Conservation (phyloP, 2,888 invertebrate genomes). For the Eristalis intricaria region DNA sequence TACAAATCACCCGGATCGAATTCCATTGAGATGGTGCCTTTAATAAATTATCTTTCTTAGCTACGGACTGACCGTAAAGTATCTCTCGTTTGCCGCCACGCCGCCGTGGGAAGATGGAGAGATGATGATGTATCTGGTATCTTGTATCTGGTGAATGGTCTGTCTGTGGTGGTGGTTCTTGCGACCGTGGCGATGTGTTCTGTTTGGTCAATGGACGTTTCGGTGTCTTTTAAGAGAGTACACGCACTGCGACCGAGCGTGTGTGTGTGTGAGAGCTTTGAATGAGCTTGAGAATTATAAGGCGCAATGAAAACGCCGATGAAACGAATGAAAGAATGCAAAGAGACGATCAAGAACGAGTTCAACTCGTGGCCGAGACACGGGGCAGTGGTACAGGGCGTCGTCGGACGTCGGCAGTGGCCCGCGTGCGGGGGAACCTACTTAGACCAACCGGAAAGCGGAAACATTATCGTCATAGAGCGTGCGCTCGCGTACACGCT, state of each 20-base stretch:
- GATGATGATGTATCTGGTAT: slow-evolving; percentile 43
- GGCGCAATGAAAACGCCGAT: slow-evolving; percentile 3
- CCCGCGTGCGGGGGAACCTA: slow-evolving; percentile 35
- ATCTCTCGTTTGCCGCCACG: slow-evolving; percentile 47
- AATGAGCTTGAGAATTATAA: slow-evolving; percentile 13
- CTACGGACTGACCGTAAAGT: slow-evolving; percentile 52
- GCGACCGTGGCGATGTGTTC: background rate
- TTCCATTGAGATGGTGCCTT: slow-evolving; percentile 58
- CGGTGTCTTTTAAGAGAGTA: slow-evolving; percentile 38
- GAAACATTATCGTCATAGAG: slow-evolving; percentile 53
- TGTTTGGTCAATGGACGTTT: slow-evolving; percentile 60
- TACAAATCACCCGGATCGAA: slow-evolving; percentile 65
- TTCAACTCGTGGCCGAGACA: slow-evolving; percentile 17
- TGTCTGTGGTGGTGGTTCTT: background rate
- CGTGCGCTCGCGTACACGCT: background rate
- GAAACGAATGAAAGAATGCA: slow-evolving; percentile 9
- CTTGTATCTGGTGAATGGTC: background rate
- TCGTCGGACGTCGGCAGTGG: slow-evolving; percentile 22
- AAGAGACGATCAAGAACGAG: slow-evolving; percentile 34
- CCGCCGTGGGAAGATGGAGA: slow-evolving; percentile 62
- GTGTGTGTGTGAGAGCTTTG: background rate
- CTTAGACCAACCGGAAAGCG: slow-evolving; percentile 65
- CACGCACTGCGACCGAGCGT: slow-evolving; percentile 21
- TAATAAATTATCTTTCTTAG: slow-evolving; percentile 60
- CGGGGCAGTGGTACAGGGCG: slow-evolving; percentile 12